Percentiles rank a stretch among this genome's conserved stretches.
Evolutionary conservation across 2,797 vertebrate species (phyloP).

Genomic region (Australoheros facetus): DNA sequence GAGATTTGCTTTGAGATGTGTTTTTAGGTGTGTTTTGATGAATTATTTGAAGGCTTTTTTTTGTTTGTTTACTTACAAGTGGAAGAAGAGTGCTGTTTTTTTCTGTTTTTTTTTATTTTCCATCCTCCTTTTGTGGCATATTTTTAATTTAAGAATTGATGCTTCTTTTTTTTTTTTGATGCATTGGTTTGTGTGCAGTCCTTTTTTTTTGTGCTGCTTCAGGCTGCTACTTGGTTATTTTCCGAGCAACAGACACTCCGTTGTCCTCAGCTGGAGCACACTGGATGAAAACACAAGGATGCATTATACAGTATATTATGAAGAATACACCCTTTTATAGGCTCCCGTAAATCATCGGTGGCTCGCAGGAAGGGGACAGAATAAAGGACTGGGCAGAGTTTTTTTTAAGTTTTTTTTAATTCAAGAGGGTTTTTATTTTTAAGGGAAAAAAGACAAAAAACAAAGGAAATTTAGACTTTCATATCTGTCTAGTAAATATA

Average conservation of each 20-base stretch:
- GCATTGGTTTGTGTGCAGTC: constrained; percentile 33
- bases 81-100: not conserved
- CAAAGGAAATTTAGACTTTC: not conserved
- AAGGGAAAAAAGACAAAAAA: not conserved
- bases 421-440: not conserved
- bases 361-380: constrained; percentile 22
- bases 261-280: constrained; percentile 43
- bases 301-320: constrained; percentile 37
- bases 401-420: constrained; percentile 14
- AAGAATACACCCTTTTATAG: constrained; percentile 30
- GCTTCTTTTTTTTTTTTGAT: constrained; percentile 5
- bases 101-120: not conserved
- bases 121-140: not conserved
- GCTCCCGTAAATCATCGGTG: constrained; percentile 52
- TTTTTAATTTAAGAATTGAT: constrained; percentile 9
- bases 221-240: constrained; percentile 41
- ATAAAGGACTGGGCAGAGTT: constrained; percentile 16
- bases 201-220: constrained; percentile 34
- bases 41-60: constrained; percentile 10
- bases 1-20: not conserved
- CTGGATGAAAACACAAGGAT: constrained; percentile 31
- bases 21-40: not conserved
- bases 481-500: not conserved
- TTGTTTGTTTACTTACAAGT: not conserved
- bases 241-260: constrained; percentile 44